Evolutionary conservation across 2,888 invertebrate genomes (phyloP).

Genomic region (Melipona bicolor): DNA sequence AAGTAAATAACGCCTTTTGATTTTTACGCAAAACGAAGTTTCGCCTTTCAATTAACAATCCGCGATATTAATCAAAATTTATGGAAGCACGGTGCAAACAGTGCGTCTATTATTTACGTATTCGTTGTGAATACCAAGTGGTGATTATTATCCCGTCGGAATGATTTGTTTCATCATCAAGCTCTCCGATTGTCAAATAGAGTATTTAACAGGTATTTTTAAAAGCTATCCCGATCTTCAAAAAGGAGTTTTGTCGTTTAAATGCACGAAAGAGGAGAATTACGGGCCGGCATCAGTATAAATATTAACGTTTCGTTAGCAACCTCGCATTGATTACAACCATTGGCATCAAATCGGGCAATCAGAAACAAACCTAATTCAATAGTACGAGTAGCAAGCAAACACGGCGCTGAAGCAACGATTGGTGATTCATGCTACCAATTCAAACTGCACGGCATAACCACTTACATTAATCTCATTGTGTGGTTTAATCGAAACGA

Average conservation of each 20-base stretch:
- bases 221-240: not conserved
- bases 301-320: not conserved
- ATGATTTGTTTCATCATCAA: too few relatives aligned
- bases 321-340: not conserved
- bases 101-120: too few relatives aligned
- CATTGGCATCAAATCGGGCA: not conserved
- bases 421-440: conserved; percentile 1
- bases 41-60: not conserved
- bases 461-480: conserved; percentile 7
- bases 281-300: not conserved
- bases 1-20: not conserved
- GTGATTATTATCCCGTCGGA: too few relatives aligned
- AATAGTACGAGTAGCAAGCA: not conserved
- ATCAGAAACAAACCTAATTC: not conserved
- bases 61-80: not conserved
- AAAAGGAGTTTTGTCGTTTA: not conserved
- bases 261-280: not conserved
- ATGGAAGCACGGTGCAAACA: too few relatives aligned
- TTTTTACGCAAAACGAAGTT: not conserved
- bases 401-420: not conserved
- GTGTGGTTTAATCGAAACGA: conserved; percentile 1
- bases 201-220: not conserved
- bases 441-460: not conserved
- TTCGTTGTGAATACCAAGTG: too few relatives aligned
- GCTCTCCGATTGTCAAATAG: too few relatives aligned